phyloP scores from a whole-genome alignment of 2,888 invertebrate genomes.

The Julus scandinavius region DNA sequence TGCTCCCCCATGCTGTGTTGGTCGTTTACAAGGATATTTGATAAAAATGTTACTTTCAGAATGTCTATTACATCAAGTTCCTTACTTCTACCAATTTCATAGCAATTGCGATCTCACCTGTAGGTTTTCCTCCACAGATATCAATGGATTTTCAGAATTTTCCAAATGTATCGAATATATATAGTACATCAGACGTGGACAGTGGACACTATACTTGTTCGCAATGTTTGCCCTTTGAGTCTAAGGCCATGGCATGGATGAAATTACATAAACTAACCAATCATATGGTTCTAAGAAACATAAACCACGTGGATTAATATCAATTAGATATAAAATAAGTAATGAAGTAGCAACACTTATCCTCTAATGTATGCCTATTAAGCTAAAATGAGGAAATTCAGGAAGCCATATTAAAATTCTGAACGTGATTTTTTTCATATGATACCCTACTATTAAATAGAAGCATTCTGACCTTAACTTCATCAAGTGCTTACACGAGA shows the following conservation, averaged over 20 bases:
- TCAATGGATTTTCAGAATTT: background rate
- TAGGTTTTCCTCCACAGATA: background rate
- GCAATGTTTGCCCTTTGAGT: background rate
- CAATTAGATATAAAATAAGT: background rate
- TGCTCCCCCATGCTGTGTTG: no score
- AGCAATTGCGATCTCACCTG: background rate
- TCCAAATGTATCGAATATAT: background rate
- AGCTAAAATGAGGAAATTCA: background rate
- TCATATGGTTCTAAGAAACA: background rate
- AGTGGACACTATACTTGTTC: background rate
- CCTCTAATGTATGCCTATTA: background rate
- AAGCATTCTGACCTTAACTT: slow-evolving; percentile 6
- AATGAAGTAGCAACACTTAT: background rate
- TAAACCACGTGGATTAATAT: slow-evolving; percentile 14
- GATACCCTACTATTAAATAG: background rate
- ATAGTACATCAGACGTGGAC: background rate
- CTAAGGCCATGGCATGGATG: background rate
- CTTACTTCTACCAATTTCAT: background rate
- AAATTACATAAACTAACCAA: background rate
- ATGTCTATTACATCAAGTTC: no score
- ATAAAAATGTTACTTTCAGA: no score
- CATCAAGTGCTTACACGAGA: slow-evolving; percentile 2
- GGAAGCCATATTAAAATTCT: background rate
- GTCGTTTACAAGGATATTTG: no score
- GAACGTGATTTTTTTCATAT: background rate